Percentiles rank a stretch among this genome's conserved stretches.
phyloP scores from a whole-genome alignment of 2,113 vertebrate genomes.

The Misgurnus mizolepis region DNA sequence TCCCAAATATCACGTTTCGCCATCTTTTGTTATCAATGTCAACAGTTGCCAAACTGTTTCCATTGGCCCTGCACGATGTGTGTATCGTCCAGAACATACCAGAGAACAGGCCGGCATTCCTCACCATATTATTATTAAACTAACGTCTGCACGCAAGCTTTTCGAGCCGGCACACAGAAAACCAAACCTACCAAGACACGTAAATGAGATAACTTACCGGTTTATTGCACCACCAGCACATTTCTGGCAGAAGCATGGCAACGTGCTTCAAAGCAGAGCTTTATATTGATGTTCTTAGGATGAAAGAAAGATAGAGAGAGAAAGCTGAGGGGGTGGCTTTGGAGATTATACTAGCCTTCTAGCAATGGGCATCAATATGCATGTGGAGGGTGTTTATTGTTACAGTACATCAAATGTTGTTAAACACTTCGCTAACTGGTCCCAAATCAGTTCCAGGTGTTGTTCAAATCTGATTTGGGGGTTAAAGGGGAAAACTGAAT shows the following conservation, averaged over 20 bases:
- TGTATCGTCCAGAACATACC: constrained; percentile 52
- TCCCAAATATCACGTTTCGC: constrained; percentile 53
- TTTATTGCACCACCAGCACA: constrained; percentile 28
- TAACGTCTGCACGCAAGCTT: constrained; percentile 41
- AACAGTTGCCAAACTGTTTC: constrained; percentile 63
- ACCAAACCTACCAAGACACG: constrained; percentile 45
- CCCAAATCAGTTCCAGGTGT: constrained; percentile 32
- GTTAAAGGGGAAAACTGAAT: neutral
- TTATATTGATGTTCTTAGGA: constrained; percentile 40
- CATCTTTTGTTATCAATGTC: constrained; percentile 62
- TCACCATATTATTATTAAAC: constrained; percentile 47
- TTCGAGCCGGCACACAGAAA: constrained; percentile 44
- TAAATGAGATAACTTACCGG: constrained; percentile 36
- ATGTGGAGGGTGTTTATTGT: constrained; percentile 32
- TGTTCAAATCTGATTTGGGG: neutral
- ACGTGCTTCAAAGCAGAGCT: constrained; percentile 42
- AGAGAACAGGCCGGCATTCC: constrained; percentile 60
- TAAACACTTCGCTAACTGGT: constrained; percentile 13
- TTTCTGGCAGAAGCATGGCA: constrained; percentile 27
- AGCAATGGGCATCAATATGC: constrained; percentile 39
- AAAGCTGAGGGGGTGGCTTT: constrained; percentile 23
- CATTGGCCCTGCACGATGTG: constrained; percentile 52
- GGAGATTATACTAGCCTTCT: constrained; percentile 33
- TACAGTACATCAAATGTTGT: neutral
- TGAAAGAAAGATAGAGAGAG: constrained; percentile 41